These are phyloP conservation scores for Lasaia peninsularis DNA, from an alignment of 1,140 invertebrate genomes.

Conservation along the genomic window DNA sequence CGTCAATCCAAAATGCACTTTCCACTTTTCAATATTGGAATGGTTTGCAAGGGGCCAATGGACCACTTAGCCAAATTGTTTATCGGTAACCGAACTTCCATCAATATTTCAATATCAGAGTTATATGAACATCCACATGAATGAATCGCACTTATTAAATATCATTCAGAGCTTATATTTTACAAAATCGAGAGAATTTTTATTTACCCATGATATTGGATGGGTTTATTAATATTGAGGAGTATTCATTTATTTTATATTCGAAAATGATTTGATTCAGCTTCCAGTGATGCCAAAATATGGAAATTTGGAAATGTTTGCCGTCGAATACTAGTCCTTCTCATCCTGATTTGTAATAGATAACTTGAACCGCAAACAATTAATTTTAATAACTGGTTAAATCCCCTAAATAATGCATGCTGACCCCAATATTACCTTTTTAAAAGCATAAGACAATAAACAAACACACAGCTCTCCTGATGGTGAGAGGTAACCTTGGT, in stretches of 20 bases:
- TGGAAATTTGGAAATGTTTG: too few relatives aligned
- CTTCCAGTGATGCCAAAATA: too few relatives aligned
- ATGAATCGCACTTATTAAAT: slow-evolving; percentile 3
- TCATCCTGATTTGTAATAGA: too few relatives aligned
- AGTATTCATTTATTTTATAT: neutral
- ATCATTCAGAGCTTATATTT: slow-evolving; percentile 1
- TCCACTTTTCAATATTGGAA: neutral
- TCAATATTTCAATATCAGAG: neutral
- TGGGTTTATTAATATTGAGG: slow-evolving; percentile 3
- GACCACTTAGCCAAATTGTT: slow-evolving; percentile 1
- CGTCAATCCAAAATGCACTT: neutral
- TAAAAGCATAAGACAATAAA: too few relatives aligned
- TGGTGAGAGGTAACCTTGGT: too few relatives aligned
- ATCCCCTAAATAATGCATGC: too few relatives aligned
- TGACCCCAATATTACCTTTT: too few relatives aligned
- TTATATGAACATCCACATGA: slow-evolving; percentile 1
- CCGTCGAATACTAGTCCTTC: too few relatives aligned
- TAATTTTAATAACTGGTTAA: too few relatives aligned
- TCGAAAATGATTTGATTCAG: too few relatives aligned
- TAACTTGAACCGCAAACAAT: too few relatives aligned
- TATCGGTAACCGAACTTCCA: neutral
- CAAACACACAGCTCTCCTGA: too few relatives aligned
- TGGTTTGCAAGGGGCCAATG: neutral
- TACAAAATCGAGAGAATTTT: neutral
- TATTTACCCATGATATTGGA: neutral